Evolutionary conservation across 2,797 vertebrate species (phyloP), one percentile per base, ranked within the genome.

Genomic region (Sarcoramphus papa): DNA sequence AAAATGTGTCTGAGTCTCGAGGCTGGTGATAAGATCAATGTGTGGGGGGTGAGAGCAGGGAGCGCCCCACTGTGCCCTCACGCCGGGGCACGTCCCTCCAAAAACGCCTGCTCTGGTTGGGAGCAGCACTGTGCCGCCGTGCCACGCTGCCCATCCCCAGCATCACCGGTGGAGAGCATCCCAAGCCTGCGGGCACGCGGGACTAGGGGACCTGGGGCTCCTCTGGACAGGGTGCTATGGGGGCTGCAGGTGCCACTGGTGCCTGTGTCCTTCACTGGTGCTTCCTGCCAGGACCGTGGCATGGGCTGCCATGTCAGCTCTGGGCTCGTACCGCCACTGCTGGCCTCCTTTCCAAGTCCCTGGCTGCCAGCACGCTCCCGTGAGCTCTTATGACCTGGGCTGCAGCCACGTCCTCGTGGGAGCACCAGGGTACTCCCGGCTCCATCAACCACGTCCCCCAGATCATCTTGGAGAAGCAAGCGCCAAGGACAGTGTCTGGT

Each of bases 21-120:
- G 80, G 53, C 40, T 19, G 72, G 33, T 19, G 85, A 89, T 72
- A 80, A 90, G 73, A 94, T 92, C 57, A 31, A 54, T 19, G 53
- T n/a, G 62, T 8, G 45, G 3, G 43, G 45, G 41, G 17, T 54
- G 68, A 70, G 51, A 77, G 64, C 1, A 1, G 63, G 47, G 25
- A 53, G 37, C 2, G 1, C 43, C 50, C 76, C 2, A 4, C 48
- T 1, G 2, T 65, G 31, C 40, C n/a, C 72, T 65, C 3, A 1
- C 0, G 2, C 51, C 0, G 7, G 50, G 69, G 33, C 62, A 59
- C 0, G 0, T 56, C 43, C n/a, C 31, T 81, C 63, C 6, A 23
- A 45, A 63, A 60, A 48, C 1, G 12, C 35, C 53, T 48, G 24
- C 35, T 60, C 2, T 0, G 2, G 24, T 0, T n/a, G 12, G 40